Evolutionary conservation across 2,888 invertebrate genomes (phyloP), one percentile per base, ranked within the genome.

Genomic region (Platycheirus albimanus): DNA sequence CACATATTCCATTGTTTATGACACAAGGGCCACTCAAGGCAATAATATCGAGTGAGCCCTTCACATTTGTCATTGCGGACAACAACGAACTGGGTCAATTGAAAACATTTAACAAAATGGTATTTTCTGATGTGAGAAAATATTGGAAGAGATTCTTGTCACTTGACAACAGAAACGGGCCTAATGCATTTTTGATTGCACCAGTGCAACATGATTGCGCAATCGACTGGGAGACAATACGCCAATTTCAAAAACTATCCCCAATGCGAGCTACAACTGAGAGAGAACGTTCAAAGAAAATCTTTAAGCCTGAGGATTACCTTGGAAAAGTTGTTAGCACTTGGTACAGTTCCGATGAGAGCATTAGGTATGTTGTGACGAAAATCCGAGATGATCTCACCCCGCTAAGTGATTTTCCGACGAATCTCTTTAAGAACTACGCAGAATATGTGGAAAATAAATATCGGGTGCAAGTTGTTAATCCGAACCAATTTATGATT

Each of bases 281-380:
- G 47, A 91, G 92, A 71, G 93, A 94, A 85, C 91, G 93, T 51
- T 19, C 17, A 10, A 43, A 52, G 87, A 89, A 24, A 88, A 89
- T 88, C 0, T 94, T 96, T 8, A 91, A 91, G 0, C 89, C 92
- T 8, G 92, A 94, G 38, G 92, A 92, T 17, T 97, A 95, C 88
- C 91, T 94, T 28, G 92, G 95, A 86, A 93, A 93, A 47, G 94
- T 99, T 0, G 95, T 99, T 0, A 94, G 94, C 77, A 98, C 98
- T 0, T 97, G 96, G 94, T 99, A 99, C 89, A 92, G 95, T 86
- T 90, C 90, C 10, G 89, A 87, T 11, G 91, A 92, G 1, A 90
- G 91, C 52, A 89, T 89, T 54, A 91, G 92, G 19, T 96, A 95
- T 88, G 90, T 96, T 24, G 96, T 96, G 0, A 93, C 95, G 0